Percentiles rank a stretch among this genome's conserved stretches.
Conservation (phyloP, 2,888 invertebrate genomes). For the Vandiemenella viatica region DNA sequence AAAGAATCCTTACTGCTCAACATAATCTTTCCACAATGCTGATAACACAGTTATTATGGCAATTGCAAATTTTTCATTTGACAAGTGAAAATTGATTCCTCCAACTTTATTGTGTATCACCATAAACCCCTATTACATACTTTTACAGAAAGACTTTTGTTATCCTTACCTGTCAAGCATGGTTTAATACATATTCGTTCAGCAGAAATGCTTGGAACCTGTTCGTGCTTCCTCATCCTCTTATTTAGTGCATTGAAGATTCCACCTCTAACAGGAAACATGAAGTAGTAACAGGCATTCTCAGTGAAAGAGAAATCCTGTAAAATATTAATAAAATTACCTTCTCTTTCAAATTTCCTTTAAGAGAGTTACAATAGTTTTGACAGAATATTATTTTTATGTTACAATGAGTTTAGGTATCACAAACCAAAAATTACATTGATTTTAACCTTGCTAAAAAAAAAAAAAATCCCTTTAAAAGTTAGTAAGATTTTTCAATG, state of each 20-base stretch:
- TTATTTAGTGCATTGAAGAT: slow-evolving; percentile 69
- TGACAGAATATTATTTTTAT: background rate
- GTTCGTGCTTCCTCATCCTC: slow-evolving; percentile 65
- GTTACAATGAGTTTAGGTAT: background rate
- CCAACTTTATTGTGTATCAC: no score
- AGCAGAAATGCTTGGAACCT: slow-evolving; percentile 53
- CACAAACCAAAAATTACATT: no score
- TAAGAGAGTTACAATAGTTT: background rate
- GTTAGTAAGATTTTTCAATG: no score
- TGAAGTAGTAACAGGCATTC: slow-evolving; percentile 66
- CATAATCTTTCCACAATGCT: no score
- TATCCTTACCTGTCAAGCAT: slow-evolving; percentile 64
- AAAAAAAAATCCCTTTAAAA: no score
- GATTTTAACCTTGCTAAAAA: no score
- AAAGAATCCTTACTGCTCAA: no score
- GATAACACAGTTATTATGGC: no score
- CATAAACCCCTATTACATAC: no score
- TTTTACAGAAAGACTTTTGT: no score
- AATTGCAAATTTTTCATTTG: no score
- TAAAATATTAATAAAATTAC: slow-evolving; percentile 9
- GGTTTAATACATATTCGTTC: slow-evolving; percentile 69
- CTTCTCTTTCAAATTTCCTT: background rate
- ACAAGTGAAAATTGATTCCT: no score
- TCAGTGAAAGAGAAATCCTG: slow-evolving; percentile 71
- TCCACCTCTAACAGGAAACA: slow-evolving; percentile 77